Evolutionary conservation across 2,888 invertebrate genomes (phyloP).

Genomic region (Ligdia adustata): DNA sequence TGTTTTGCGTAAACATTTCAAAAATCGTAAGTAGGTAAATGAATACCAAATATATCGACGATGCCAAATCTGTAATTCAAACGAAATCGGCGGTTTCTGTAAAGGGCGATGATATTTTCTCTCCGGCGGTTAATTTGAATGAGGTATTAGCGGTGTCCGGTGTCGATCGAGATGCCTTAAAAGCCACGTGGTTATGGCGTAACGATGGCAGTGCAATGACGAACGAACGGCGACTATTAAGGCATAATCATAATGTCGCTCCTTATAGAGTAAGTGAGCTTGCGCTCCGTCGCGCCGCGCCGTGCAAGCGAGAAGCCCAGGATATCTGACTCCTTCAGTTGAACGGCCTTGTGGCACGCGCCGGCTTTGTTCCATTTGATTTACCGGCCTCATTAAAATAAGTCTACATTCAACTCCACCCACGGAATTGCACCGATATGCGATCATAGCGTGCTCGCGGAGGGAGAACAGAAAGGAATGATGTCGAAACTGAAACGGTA

Average conservation of each 20-base stretch:
- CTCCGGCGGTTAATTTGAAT: conserved; percentile 60
- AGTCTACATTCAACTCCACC: conserved; percentile 50
- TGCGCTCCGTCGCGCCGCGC: conserved; percentile 22
- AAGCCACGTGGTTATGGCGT: conserved; percentile 48
- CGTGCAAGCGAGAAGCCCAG: conserved; percentile 60
- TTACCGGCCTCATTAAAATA: conserved; percentile 65
- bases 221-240: conserved; percentile 59
- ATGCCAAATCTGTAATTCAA: conserved; percentile 65
- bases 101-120: conserved; percentile 60
- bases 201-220: conserved; percentile 57
- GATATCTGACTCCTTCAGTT: conserved; percentile 66
- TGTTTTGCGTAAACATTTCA: conserved; percentile 28
- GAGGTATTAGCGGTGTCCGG: conserved; percentile 69
- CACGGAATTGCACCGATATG: conserved; percentile 42
- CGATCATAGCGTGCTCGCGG: conserved; percentile 27
- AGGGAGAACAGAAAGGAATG: conserved; percentile 48
- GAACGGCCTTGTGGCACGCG: conserved; percentile 82
- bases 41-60: conserved; percentile 55
- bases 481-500: conserved; percentile 48
- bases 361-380: conserved; percentile 68
- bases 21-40: conserved; percentile 44
- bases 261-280: conserved; percentile 67
- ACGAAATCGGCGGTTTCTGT: conserved; percentile 50
- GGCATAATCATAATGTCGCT: conserved; percentile 58
- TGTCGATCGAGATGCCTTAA: conserved; percentile 47